A percentile compares a stretch with the other conserved stretches of the same genome.
phyloP scores from a whole-genome alignment of 2,888 invertebrate genomes.

The Podabrus alpinus region DNA sequence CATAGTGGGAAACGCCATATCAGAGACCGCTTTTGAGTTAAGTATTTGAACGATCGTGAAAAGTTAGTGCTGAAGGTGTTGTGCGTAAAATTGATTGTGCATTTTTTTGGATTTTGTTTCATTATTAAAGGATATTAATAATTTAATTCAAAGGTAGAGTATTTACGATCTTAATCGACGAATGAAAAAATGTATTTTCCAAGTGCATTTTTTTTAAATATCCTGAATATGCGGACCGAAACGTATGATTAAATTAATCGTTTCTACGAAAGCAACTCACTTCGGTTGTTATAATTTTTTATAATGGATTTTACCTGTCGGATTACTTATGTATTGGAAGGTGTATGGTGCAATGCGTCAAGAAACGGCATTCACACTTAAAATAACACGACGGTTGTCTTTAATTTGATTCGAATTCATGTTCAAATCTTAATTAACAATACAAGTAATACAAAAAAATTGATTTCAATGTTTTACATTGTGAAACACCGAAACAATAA shows the following conservation, averaged over 20 bases:
- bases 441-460: background rate
- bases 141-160: background rate
- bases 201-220: background rate
- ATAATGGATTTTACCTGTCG: background rate
- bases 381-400: background rate
- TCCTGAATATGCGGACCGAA: background rate
- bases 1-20: constrained; percentile 35
- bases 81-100: background rate
- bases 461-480: background rate
- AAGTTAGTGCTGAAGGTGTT: background rate
- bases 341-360: constrained; percentile 1
- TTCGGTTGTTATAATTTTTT: background rate
- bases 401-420: background rate
- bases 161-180: background rate
- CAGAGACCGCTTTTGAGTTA: constrained; percentile 5
- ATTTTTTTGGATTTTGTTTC: background rate
- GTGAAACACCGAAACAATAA: background rate
- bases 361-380: background rate
- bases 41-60: background rate
- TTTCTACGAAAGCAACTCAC: background rate
- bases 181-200: background rate
- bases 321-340: background rate
- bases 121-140: background rate
- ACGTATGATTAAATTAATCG: background rate
- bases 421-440: background rate